phyloP scores from a whole-genome alignment of 2,797 vertebrate species.

The Chloroceryle amazona region DNA sequence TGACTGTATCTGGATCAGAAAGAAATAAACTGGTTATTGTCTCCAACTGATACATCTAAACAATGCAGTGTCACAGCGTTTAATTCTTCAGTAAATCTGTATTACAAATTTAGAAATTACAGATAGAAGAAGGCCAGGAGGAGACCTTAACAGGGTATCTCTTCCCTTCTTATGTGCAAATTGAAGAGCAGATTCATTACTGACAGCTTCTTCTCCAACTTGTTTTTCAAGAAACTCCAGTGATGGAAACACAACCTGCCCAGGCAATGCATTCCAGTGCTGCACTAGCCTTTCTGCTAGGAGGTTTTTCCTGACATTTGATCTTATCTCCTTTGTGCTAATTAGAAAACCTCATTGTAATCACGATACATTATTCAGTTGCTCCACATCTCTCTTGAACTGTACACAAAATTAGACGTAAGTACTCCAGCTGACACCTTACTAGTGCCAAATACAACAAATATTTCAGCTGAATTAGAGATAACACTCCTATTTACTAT shows the following conservation, averaged over 20 bases:
- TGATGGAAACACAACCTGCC: background rate
- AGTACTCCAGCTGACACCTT: constrained; percentile 22
- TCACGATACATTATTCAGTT: constrained; percentile 2
- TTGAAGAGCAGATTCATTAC: background rate
- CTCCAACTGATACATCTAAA: background rate
- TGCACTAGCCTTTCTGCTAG: background rate
- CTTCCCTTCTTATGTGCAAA: background rate
- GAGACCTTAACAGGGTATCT: background rate
- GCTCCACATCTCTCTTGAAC: background rate
- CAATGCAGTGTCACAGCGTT: background rate
- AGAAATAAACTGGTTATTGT: background rate
- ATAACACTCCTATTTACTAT: constrained; percentile 31
- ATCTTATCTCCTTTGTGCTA: constrained; percentile 11
- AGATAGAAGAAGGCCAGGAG: background rate
- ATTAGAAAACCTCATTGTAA: constrained; percentile 26
- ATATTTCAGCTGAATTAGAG: constrained; percentile 51
- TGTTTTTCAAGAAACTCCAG: background rate
- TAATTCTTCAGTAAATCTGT: background rate
- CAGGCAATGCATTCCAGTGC: background rate
- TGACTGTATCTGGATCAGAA: background rate
- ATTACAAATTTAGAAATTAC: background rate
- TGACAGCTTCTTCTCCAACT: background rate
- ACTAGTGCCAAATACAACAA: constrained; percentile 45
- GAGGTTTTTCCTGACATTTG: constrained; percentile 29
- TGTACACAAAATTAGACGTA: background rate